Evolutionary conservation across 2,888 invertebrate genomes (phyloP), one percentile per base, ranked within the genome.

Genomic region (Adelphocoris suturalis): DNA sequence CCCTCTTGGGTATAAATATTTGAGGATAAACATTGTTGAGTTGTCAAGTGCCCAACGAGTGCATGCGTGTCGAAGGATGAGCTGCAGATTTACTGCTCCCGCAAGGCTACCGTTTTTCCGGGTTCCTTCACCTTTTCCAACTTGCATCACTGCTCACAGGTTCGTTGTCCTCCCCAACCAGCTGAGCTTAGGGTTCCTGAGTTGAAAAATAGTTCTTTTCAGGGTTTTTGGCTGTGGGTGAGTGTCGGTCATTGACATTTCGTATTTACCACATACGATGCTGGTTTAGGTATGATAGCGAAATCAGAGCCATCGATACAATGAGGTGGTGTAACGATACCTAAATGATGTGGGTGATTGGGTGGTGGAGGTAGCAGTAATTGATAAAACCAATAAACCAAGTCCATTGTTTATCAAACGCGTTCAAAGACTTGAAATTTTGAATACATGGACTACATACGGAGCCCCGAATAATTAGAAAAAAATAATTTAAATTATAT

Each of bases 11-110:
- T 82, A 82, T 82, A 82, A 82, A 82, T 82, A 82, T 82, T 82
- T 82, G 52, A 82, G 82, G 82, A 82, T 82, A 82, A 82, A 82
- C 82, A 82, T 82, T 52, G 82, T 82, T 52, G 52, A 82, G 52
- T 82, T 82, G 82, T 82, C 82, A 82, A 82, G 82, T 82, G 52
- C 48, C 46, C 46, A 46, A 52, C 48, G 48, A 52, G 48, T 82
- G 48, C 47, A 82, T 37, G 19, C 0, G 46, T 12, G 46, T 37
- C 37, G 37, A 82, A 16, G 82, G 82, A 82, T 82, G 82, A 82
- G 82, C 82, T 52, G 48, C 55, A 82, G 52, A 82, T 82, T 82
- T 82, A 82, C 82, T 48, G 82, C 82, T 52, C 82, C 52, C 82
- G 13, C 47, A 52, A 52, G 82, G 14, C 82, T 82, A 82, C 82